These are phyloP conservation scores for Caenorhabditis elegans DNA, from an alignment of 1,140 invertebrate genomes.

Conservation along the genomic window DNA sequence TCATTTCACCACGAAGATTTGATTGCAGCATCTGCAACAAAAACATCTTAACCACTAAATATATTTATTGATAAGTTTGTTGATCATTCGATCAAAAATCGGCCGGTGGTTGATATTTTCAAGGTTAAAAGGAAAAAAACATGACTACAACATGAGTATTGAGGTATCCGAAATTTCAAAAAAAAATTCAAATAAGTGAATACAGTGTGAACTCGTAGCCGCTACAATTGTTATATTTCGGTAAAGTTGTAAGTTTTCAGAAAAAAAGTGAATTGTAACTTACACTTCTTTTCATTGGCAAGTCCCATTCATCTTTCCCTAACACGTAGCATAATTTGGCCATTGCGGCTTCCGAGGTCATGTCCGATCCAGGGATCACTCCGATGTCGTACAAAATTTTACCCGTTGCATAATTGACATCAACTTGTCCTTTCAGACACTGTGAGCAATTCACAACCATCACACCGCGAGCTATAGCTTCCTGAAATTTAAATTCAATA, in stretches of 20 bases:
- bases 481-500: conserved; percentile 70
- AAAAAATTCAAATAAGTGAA: no score
- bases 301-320: conserved; percentile 78
- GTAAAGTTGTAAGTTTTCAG: no score
- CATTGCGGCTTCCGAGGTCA: conserved; percentile 90
- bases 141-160: no score
- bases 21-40: conserved; percentile 76
- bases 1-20: conserved; percentile 77
- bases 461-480: conserved; percentile 78
- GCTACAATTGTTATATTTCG: no score
- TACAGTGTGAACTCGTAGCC: no score
- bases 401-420: conserved; percentile 81
- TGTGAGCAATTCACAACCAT: conserved; percentile 91
- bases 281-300: conserved; percentile 73
- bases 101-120: background rate
- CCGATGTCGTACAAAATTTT: conserved; percentile 73
- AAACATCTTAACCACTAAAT: no score
- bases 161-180: background rate
- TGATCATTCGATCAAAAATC: conserved; percentile 5
- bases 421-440: conserved; percentile 75
- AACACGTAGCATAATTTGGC: conserved; percentile 88
- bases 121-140: background rate
- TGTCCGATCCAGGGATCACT: conserved; percentile 85
- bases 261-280: no score
- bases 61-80: no score